Base-by-base conservation (phyloP, 2,113 vertebrate genomes). In the Atherinomorus stipes region DNA sequence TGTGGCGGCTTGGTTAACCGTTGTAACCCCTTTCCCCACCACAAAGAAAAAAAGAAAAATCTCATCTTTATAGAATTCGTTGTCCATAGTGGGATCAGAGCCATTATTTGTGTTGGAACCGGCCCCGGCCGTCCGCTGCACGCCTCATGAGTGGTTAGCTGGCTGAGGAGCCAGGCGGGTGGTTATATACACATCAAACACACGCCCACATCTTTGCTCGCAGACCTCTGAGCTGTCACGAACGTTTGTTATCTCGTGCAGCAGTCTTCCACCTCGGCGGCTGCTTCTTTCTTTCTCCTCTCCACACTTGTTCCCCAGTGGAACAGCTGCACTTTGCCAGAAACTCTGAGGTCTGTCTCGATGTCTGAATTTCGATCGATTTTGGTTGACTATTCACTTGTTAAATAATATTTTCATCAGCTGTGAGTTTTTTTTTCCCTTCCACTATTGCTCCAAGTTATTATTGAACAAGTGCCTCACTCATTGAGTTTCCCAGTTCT, bases 1-100 rank as follows among this genome's bases (percentile, higher is more conserved):
- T 86, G 60, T 67, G 89, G 91, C 90, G 63, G 18, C 74, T 83
- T 31, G 87, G 76, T 90, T 87, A 83, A 85, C 83, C 84, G 63
- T 60, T 64, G 64, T 58, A 75, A 78, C 81, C 87, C 74, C 59
- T 62, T 64, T 68, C 54, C 64, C 81, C 45, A 59, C 86, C 83
- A 11, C 90, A 72, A 71, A 73, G 47, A 57, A 70, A 19, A 18
- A 25, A 23, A 23, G 31, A 57, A 57, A 21, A 31, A 22, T 79
- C 80, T 60, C 64, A 60, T 81, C 84, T 76, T 73, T 78, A 69
- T 74, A 82, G 87, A 90, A 71, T 88, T 90, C 86, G 59, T 91
- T 88, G 90, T 91, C 81, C 74, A 0, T 8, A 74, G 67, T 26
- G 90, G 86, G 92, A 80, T 92, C 89, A 90, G 83, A 83, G 81